These are phyloP conservation scores for Salvator merianae DNA, from an alignment of 2,113 vertebrate species.

Conservation along the genomic window DNA sequence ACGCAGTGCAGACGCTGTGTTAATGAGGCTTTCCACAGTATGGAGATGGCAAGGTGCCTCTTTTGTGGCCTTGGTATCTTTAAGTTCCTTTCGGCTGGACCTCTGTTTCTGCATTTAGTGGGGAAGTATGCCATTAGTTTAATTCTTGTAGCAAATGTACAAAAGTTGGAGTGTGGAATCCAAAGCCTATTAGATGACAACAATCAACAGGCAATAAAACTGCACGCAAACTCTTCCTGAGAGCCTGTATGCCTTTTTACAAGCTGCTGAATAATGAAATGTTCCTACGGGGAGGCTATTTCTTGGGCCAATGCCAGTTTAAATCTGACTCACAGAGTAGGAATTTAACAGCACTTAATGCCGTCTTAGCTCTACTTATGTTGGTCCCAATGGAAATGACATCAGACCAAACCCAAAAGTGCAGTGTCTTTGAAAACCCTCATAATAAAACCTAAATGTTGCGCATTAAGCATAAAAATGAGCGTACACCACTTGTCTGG, in stretches of 20 bases:
- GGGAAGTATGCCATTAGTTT: neutral
- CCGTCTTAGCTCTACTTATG: conserved; percentile 26
- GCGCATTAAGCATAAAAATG: too few relatives aligned
- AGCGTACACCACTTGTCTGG: neutral
- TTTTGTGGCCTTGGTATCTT: too few relatives aligned
- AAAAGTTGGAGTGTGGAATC: neutral
- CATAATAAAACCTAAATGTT: conserved; percentile 15
- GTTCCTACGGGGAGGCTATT: neutral
- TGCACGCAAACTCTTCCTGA: conserved; percentile 19
- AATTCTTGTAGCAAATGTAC: neutral
- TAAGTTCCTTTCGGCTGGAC: too few relatives aligned
- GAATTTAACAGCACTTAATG: neutral
- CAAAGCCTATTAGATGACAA: too few relatives aligned
- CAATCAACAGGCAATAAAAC: neutral
- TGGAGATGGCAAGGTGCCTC: too few relatives aligned
- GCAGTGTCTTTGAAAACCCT: conserved; percentile 30
- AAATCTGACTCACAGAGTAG: neutral
- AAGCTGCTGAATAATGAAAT: conserved; percentile 5
- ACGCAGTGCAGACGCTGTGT: too few relatives aligned
- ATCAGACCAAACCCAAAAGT: neutral
- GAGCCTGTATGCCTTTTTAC: conserved; percentile 6
- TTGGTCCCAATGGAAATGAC: conserved; percentile 16
- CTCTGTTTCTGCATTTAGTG: too few relatives aligned
- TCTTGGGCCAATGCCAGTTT: conserved; percentile 26
- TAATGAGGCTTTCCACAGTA: too few relatives aligned